Evolutionary conservation across 2,797 vertebrate species (phyloP).

Genomic region (Lithobates pipiens): DNA sequence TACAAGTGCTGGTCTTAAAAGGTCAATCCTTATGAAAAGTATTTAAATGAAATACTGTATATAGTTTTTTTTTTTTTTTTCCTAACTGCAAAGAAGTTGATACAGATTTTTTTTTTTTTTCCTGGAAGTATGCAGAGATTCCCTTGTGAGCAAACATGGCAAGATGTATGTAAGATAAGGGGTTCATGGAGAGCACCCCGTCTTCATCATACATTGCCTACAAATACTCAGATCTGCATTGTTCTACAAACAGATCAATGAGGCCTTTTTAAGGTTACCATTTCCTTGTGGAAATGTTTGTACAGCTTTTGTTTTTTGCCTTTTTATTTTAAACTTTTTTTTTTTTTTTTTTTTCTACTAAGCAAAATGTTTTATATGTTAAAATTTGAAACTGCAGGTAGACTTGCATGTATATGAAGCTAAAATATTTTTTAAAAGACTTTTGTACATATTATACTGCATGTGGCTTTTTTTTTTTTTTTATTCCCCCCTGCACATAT

Average conservation of each 20-base stretch:
- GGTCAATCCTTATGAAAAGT: conserved; percentile 75
- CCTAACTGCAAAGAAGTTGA: conserved; percentile 74
- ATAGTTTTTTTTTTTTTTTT: conserved; percentile 79
- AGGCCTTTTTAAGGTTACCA: conserved; percentile 70
- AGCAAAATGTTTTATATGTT: conserved; percentile 80
- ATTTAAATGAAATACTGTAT: conserved; percentile 85
- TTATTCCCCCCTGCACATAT: conserved; percentile 74
- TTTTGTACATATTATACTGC: conserved; percentile 84
- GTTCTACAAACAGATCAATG: conserved; percentile 70
- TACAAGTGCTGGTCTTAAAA: conserved; percentile 77
- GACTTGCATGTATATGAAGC: conserved; percentile 85
- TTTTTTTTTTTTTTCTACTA: conserved; percentile 75
- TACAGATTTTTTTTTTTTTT: conserved; percentile 74
- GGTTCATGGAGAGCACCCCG: not conserved
- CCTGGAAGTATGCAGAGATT: conserved; percentile 76
- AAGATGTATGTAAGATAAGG: not conserved
- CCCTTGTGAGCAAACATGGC: conserved; percentile 53
- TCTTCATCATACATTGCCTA: conserved; percentile 62
- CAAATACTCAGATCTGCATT: conserved; percentile 75
- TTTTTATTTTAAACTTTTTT: conserved; percentile 75
- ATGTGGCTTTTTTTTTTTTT: conserved; percentile 72
- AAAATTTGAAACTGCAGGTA: conserved; percentile 81
- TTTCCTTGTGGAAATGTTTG: conserved; percentile 79
- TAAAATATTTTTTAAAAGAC: conserved; percentile 82
- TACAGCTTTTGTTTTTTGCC: conserved; percentile 80